Base-by-base conservation (phyloP, 2,797 vertebrate genomes). In the Hippocampus kuda region DNA sequence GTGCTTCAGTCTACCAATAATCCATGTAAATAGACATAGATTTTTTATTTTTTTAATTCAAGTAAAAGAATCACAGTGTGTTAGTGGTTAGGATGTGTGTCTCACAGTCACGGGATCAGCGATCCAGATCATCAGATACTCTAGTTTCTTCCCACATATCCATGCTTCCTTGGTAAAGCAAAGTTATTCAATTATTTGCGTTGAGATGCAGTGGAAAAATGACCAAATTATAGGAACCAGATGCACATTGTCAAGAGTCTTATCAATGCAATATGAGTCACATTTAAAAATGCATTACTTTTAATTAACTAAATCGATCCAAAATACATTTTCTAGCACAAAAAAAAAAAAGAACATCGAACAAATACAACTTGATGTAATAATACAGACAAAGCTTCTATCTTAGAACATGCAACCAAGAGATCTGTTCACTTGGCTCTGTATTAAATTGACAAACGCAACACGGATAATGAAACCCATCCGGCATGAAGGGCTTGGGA, bases 361-460 rank as follows among this genome's bases (percentile, higher is more conserved):
- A 61, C n/a, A 22, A 20, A 18, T 42, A n/a, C 77, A 65, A 76
- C 66, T 75, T 71, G 48, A 64, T 76, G 62, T 64, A 59, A 73
- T 67, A 30, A 67, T 81, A 72, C 72, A 63, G n/a, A 56, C 53
- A 56, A 11, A 56, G n/a, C n/a, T 56, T 56, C n/a, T 13, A 69
- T 63, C 70, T 44, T 49, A 61, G 57, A 68, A 61, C 60, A 79
- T 74, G 66, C 63, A 74, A 72, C 57, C 63, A 62, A 81, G 73
- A 78, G 73, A 70, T 75, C 72, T 68, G 75, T 79, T 76, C 73
- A 15, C 68, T 78, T 81, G 78, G 34, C 77, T 74, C 73, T 68
- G 48, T 75, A 73, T 83, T 80, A 71, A 80, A 83, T 85, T 78
- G 82, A 74, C 41, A 65, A 69, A 67, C 66, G 73, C 30, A 77